Evolutionary conservation across 2,113 vertebrate genomes (phyloP), one percentile per base, ranked within the genome.

Genomic region (Cryptoleucopteryx plumbea): DNA sequence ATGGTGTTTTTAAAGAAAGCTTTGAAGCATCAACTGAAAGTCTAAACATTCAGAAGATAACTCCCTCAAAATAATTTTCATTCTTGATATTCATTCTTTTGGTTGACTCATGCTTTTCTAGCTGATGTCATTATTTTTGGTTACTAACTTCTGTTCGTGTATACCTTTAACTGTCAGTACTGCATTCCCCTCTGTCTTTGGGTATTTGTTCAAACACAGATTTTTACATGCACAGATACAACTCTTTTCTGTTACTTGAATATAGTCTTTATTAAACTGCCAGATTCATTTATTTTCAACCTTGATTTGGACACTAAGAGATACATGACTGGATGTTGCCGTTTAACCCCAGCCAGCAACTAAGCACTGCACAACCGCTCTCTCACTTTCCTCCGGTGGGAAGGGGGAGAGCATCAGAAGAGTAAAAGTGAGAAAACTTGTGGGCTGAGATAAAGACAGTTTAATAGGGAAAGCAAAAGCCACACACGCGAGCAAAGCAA

Each of bases 401-500:
- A 52, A 15, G 14, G 26, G 26, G 26, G 8, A 52, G 50, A 52
- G 50, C 27, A 52, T 52, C 50, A 26, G 50, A 52, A 52, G 25
- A 5, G 14, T 26, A 52, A 52, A 52, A 27, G 26, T 52, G 26
- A 52, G 9, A 16, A 52, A 52, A 52, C 50, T 52, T 2, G 0
- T 16, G 26, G 50, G 50, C 5, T 52, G 50, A 52, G 26, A 6
- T 52, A 27, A 52, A 52, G 50, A 27, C 9, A 52, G 50, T 26
- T 52, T 27, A 27, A 52, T 10, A 52, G 15, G 50, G 15, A 52
- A 52, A 52, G 15, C 26, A 52, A 52, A 52, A 52, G 50, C 50
- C 4, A 1, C 1, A 9, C 14, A 6, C 14, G 1, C 14, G 6
- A 52, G 14, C 26, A 52, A 52, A 52, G 14, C 26, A 52, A 27